These are phyloP conservation scores for Discoglossus pictus DNA, from an alignment of 2,797 vertebrate species.

Conservation along the genomic window DNA sequence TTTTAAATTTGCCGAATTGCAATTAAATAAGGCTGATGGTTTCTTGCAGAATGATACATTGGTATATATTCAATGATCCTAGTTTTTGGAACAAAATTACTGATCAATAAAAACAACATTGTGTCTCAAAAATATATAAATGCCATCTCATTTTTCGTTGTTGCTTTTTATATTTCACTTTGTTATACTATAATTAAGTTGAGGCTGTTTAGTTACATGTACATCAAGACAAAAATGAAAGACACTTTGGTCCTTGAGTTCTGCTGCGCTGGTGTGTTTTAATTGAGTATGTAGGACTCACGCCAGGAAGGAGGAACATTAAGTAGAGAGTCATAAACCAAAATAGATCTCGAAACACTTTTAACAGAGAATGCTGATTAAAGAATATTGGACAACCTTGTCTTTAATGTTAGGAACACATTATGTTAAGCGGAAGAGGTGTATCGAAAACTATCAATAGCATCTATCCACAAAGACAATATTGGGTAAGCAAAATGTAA, in stretches of 20 bases:
- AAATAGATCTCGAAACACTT: slow-evolving; percentile 29
- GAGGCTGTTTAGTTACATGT: no score
- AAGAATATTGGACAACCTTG: slow-evolving; percentile 18
- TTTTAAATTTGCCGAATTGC: no score
- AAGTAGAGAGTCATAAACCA: slow-evolving; percentile 5
- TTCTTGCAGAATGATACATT: no score
- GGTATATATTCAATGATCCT: no score
- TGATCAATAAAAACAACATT: no score
- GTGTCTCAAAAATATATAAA: no score
- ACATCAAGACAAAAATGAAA: background rate
- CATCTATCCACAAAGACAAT: slow-evolving; percentile 38
- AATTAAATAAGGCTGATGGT: no score
- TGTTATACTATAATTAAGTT: no score
- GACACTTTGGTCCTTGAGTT: slow-evolving; percentile 26
- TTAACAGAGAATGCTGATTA: slow-evolving; percentile 31
- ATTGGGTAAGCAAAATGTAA: slow-evolving; percentile 39
- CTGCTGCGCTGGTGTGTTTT: slow-evolving; percentile 14
- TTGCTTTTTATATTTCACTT: no score
- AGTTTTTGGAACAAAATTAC: no score
- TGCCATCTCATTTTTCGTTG: no score
- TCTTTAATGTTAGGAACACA: slow-evolving; percentile 24
- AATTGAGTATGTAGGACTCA: slow-evolving; percentile 11
- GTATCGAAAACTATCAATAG: slow-evolving; percentile 20
- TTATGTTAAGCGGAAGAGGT: slow-evolving; percentile 29
- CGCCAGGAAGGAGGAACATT: slow-evolving; percentile 1